These are phyloP conservation scores for Acomys russatus DNA, from an alignment of 2,797 vertebrate species.

Conservation along the genomic window DNA sequence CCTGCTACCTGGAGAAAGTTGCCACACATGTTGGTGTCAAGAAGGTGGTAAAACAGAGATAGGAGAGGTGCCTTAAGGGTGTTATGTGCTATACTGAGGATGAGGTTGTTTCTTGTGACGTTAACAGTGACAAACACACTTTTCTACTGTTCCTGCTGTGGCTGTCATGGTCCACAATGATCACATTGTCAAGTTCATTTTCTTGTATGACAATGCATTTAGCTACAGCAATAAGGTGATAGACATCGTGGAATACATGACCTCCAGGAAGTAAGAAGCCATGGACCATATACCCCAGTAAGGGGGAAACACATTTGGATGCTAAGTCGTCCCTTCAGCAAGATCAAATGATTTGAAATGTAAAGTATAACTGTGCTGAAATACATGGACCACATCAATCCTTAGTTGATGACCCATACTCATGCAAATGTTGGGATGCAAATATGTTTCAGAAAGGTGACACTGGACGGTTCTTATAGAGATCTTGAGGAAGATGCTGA, in stretches of 20 bases:
- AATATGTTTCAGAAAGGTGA: background rate
- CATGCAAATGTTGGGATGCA: background rate
- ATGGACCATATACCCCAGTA: background rate
- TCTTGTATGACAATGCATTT: background rate
- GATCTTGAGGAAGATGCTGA: background rate
- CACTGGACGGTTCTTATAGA: background rate
- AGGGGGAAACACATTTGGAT: background rate
- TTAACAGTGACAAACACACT: background rate
- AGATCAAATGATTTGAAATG: conserved; percentile 5
- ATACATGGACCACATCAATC: background rate
- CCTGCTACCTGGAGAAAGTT: background rate
- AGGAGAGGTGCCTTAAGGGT: background rate
- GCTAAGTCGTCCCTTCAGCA: background rate
- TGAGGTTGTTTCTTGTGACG: background rate
- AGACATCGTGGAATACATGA: background rate
- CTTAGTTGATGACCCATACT: background rate
- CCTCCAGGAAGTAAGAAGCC: background rate
- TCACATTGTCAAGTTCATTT: background rate
- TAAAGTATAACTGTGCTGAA: background rate
- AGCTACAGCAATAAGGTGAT: background rate
- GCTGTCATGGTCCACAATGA: background rate
- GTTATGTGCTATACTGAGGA: background rate
- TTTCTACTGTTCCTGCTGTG: background rate
- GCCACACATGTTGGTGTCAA: background rate
- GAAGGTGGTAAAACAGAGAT: background rate